Percentiles rank a stretch among this genome's conserved stretches.
Conservation (phyloP, 2,113 vertebrate species). For the Erythrocercus mccallii region DNA sequence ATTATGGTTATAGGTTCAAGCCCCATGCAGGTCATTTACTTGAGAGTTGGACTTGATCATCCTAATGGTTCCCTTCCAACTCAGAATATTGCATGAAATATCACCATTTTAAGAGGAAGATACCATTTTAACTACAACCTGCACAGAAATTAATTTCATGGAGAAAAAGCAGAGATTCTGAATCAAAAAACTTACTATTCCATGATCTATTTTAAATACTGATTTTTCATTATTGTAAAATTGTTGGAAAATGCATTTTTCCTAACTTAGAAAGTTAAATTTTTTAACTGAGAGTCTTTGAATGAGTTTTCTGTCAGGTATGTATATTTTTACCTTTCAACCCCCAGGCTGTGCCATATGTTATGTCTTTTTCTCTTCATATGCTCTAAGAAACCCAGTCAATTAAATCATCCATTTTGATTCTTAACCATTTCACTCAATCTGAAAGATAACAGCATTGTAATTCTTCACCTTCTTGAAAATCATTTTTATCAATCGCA, state of each 20-base stretch:
- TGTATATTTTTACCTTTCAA: background rate
- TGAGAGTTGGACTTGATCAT: background rate
- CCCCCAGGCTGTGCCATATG: background rate
- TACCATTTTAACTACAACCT: background rate
- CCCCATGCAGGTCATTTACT: background rate
- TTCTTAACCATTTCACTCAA: background rate
- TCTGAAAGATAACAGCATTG: background rate
- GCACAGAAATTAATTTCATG: background rate
- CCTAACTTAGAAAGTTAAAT: background rate
- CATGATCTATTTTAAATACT: background rate
- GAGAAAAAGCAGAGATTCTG: background rate
- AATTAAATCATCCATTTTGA: background rate
- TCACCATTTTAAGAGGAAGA: background rate
- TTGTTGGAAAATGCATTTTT: background rate
- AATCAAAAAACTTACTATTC: background rate
- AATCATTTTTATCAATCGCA: background rate
- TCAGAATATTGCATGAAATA: background rate
- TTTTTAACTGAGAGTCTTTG: background rate
- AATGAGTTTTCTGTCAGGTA: background rate
- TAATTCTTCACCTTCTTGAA: background rate
- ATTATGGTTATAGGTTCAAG: background rate
- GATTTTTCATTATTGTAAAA: background rate
- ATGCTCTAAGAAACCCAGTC: background rate
- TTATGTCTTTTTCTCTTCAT: background rate
- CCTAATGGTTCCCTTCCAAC: background rate